Evolutionary conservation across 2,113 vertebrate species (phyloP).

Genomic region (Merops nubicus): DNA sequence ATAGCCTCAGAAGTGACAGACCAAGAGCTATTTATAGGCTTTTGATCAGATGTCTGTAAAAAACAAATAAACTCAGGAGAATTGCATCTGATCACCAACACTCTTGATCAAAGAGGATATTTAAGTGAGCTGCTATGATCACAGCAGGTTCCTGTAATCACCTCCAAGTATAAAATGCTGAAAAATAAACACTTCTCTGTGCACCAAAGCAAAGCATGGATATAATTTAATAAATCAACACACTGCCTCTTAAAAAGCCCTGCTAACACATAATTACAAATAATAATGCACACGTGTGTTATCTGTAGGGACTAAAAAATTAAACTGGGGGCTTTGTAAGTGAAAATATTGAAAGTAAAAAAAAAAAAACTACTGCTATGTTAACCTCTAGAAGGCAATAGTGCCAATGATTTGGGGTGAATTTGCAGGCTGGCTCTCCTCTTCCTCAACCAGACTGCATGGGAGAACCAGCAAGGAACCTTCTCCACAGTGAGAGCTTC

Average conservation of each 20-base stretch:
- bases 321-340: no score
- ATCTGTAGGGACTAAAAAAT: no score
- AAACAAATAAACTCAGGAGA: not conserved
- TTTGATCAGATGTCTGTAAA: constrained; percentile 38
- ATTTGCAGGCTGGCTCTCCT: not conserved
- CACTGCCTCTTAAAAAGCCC: not conserved
- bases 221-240: constrained; percentile 2
- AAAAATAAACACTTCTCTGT: constrained; percentile 30
- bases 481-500: not conserved
- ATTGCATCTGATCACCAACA: constrained; percentile 9
- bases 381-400: not conserved
- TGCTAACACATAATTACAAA: not conserved
- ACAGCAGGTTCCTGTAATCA: constrained; percentile 45
- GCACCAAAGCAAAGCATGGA: not conserved
- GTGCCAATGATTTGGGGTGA: not conserved
- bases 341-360: not conserved
- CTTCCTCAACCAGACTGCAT: not conserved
- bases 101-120: constrained; percentile 22
- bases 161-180: not conserved
- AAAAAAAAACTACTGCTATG: not conserved
- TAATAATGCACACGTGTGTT: not conserved
- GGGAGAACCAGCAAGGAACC: not conserved
- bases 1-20: not conserved
- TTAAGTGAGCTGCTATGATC: not conserved
- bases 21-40: not conserved